Evolutionary conservation across 37 sponge, comb jelly and placozoan genomes (phyloP), one percentile per base, ranked within the genome.

Genomic region (Bolinopsis microptera): DNA sequence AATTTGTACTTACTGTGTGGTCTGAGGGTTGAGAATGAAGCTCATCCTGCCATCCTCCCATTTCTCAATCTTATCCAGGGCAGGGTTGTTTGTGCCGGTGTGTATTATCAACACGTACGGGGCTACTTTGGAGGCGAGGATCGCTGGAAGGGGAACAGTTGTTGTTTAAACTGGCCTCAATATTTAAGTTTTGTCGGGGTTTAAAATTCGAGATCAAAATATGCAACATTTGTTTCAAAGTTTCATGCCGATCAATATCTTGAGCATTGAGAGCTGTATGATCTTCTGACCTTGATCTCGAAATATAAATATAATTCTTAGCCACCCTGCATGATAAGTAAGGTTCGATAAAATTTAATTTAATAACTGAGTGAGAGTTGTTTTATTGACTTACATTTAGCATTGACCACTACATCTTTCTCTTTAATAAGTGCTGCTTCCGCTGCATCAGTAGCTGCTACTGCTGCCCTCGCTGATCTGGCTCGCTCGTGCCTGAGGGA

Each of bases 1-100:
- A n/a, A n/a, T n/a, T n/a, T 23, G 31, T 21, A 21, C 75, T 24
- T 72, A 72, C 31, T 30, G 13, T 72, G 31, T 8, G n/a, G 75
- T 72, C 31, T 72, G 75, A 24, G 75, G 75, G 75, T 72, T 72
- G 75, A 72, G 3, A 24, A 72, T 28, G 18, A 72, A 72, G 75
- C 31, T 72, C 75, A 72, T 72, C 3, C 75, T 5, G 22, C 75
- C 75, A 72, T 72, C 75, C 75, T 72, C 75, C 75, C 75, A 72
- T 28, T 72, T 72, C 31, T n/a, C 75, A 23, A 72, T 72, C 75
- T 72, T 72, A 72, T 72, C 75, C 31, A 30, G 5, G 13, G 27
- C 75, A 21, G 75, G 75, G 25, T 72, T 72, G 31, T 72, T 72
- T 24, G 75, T 30, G 31, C 75, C 75, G 18, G 75, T 72, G 75